phyloP scores from a whole-genome alignment of 2,113 vertebrate species.

The Silurus glanis region DNA sequence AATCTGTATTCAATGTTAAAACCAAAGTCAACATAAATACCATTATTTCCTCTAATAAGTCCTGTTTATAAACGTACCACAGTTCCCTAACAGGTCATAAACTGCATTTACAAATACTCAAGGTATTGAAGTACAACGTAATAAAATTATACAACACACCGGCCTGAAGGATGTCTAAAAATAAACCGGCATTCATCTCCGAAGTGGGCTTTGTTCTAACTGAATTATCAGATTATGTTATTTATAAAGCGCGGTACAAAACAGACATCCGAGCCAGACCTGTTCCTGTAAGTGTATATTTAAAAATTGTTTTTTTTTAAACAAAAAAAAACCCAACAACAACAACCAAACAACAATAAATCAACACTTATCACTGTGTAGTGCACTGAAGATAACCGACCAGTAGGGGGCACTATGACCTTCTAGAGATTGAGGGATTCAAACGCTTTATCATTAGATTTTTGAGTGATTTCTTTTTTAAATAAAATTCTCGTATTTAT shows the following conservation, averaged over 20 bases:
- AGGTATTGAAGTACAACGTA: slow-evolving; percentile 8
- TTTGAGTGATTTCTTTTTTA: too few relatives aligned
- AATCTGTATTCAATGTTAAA: background rate
- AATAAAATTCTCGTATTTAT: too few relatives aligned
- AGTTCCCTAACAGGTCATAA: background rate
- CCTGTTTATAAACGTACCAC: background rate
- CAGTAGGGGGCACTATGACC: slow-evolving; percentile 48
- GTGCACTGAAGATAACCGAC: background rate
- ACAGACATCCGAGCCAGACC: background rate
- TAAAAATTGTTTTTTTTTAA: background rate
- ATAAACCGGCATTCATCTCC: background rate
- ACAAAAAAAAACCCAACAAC: background rate
- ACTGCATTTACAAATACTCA: slow-evolving; percentile 21
- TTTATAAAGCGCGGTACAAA: background rate
- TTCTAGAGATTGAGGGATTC: background rate
- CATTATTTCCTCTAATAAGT: background rate
- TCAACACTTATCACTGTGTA: background rate
- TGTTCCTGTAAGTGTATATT: background rate
- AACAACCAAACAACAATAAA: too few relatives aligned
- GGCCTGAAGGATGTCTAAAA: slow-evolving; percentile 2
- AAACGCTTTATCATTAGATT: background rate
- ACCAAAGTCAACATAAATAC: background rate
- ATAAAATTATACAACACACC: background rate
- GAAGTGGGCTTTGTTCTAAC: slow-evolving; percentile 2
- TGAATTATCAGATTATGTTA: background rate